Evolutionary conservation across 2,888 invertebrate species (phyloP).

Genomic region (Listrodromus nycthemerus): DNA sequence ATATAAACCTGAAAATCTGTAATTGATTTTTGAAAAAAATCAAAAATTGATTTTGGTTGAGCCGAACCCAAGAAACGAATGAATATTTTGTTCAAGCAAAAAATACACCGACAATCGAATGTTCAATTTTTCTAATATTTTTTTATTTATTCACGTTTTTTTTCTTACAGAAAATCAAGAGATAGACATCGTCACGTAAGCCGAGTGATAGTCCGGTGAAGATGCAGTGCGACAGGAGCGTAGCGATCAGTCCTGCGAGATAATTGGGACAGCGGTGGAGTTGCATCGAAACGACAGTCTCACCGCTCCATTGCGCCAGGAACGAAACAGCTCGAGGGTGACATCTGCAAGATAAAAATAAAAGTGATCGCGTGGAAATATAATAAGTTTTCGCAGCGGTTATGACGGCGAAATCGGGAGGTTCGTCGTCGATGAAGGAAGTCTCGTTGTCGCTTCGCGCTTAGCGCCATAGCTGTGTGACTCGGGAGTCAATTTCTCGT

Average conservation of each 20-base stretch:
- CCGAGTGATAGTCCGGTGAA: not conserved
- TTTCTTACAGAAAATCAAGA: slow-evolving; percentile 12
- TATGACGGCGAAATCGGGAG: slow-evolving; percentile 82
- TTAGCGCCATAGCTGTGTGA: not conserved
- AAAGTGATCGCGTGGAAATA: not conserved
- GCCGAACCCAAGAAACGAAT: too few relatives aligned
- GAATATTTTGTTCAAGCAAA: too few relatives aligned
- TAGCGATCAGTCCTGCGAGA: slow-evolving; percentile 42
- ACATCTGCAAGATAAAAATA: slow-evolving; percentile 12
- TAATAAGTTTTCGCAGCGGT: slow-evolving; percentile 64
- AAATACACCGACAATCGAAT: too few relatives aligned
- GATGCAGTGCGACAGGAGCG: slow-evolving; percentile 45
- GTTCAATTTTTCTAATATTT: too few relatives aligned
- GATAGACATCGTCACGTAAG: not conserved
- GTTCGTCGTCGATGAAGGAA: slow-evolving; percentile 67
- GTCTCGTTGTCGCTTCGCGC: slow-evolving; percentile 32
- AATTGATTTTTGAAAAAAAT: too few relatives aligned
- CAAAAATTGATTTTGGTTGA: too few relatives aligned
- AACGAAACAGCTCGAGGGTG: not conserved
- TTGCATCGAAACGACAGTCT: not conserved
- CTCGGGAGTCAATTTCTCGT: slow-evolving; percentile 23
- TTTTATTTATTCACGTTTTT: too few relatives aligned
- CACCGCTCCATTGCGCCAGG: not conserved
- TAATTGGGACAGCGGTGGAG: slow-evolving; percentile 14
- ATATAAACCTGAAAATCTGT: too few relatives aligned